Base-by-base conservation (phyloP, 2,797 vertebrate genomes). In the Galago senegalensis region DNA sequence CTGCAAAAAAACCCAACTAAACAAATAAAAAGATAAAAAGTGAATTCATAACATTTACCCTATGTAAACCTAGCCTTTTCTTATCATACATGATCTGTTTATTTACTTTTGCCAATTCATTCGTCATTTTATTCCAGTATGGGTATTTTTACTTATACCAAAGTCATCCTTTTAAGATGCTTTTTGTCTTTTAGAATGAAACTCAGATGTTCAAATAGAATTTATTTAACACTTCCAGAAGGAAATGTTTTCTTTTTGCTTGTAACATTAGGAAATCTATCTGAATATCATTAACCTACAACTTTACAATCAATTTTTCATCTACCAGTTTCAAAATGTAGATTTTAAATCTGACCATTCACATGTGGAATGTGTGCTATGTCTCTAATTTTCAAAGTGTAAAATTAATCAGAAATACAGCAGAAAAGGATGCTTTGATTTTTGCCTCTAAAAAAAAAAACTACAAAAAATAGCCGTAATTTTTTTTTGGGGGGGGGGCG, bases 171-270 rank as follows among this genome's bases (percentile, higher is more conserved):
- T 49, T 95, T 60, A 72, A 93, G 37, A 16, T 4, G 11, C 17
- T 76, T 82, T 84, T 92, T 31, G 20, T 43, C 43, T 85, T 95
- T 87, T 79, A 90, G 40, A 96, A 76, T 72, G 20, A 95, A 90
- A 46, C 13, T 76, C 31, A 46, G 7, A 85, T 87, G 20, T 31
- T 96, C 31, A 65, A 81, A 92, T 0, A 84, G 27, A 92, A 92
- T 75, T 76, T 31, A 49, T 21, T 46, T 80, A 85, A 37, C 21
- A 90, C 65, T 10, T 72, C 20, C 29, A 90, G 56, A 83, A 16
- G 29, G 21, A 89, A 88, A 63, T 63, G 34, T 76, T 82, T 91
- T 29, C 31, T 58, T 65, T 92, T 83, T 77, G 34, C 34, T 90
- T 84, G 5, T 58, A 80, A 70, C 27, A 94, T 1, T 81, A 31